Percentiles rank a stretch among this genome's conserved stretches.
Evolutionary conservation across 2,113 vertebrate genomes (phyloP).

Genomic region (Neogale vison): DNA sequence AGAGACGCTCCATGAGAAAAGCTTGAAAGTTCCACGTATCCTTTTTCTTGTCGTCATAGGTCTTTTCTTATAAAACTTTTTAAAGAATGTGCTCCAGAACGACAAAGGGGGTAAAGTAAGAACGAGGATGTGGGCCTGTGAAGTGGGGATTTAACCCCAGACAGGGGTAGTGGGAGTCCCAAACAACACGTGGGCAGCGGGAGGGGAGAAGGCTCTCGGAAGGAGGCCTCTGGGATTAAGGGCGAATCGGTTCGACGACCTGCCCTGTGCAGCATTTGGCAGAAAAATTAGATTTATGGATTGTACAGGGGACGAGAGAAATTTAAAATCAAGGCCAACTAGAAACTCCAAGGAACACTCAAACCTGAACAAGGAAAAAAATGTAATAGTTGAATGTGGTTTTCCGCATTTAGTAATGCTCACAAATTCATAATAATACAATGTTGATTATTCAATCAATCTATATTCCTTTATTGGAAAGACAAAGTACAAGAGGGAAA

Average conservation of each 20-base stretch:
- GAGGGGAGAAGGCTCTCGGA: not conserved
- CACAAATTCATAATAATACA: not conserved
- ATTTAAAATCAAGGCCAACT: not conserved
- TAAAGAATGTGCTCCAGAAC: not conserved
- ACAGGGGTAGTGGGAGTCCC: not conserved
- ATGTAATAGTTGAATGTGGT: not conserved
- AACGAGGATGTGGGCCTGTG: not conserved
- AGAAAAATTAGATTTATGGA: not conserved
- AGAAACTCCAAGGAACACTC: not conserved
- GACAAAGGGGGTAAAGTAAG: not conserved
- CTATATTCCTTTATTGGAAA: not conserved
- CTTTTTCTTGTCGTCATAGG: not conserved
- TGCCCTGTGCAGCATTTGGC: not conserved
- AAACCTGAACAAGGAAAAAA: not conserved
- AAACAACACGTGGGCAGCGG: not conserved
- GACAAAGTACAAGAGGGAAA: not conserved
- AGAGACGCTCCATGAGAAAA: not conserved
- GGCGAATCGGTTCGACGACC: too few relatives aligned
- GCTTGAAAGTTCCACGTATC: not conserved
- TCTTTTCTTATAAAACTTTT: not conserved
- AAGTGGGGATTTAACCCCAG: not conserved
- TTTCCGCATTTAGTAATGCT: not conserved
- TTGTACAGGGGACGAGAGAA: not conserved
- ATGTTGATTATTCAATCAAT: not conserved
- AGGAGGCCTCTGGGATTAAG: not conserved